Evolutionary conservation across 2,113 vertebrate genomes (phyloP).

Genomic region (Noctilio leporinus): DNA sequence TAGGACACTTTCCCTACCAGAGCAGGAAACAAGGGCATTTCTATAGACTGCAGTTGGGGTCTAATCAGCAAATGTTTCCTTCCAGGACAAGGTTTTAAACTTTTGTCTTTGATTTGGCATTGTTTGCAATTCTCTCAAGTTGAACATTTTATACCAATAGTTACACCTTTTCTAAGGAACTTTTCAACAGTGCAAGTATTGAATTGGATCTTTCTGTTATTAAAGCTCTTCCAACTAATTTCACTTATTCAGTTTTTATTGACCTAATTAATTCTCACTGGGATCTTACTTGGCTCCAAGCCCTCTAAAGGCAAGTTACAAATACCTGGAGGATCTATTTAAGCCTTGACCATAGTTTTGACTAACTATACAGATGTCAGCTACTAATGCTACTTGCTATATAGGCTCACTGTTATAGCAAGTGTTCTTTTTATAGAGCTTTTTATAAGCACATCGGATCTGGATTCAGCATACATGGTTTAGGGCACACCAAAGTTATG

Average conservation of each 20-base stretch:
- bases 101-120: not conserved
- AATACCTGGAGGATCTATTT: not conserved
- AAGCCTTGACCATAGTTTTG: not conserved
- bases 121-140: not conserved
- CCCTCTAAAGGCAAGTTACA: not conserved
- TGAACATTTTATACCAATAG: not conserved
- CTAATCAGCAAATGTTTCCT: not conserved
- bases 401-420: not conserved
- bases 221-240: not conserved
- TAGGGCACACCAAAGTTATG: not conserved
- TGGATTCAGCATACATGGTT: not conserved
- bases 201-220: not conserved
- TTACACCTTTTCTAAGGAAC: not conserved
- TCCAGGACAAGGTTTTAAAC: not conserved
- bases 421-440: not conserved
- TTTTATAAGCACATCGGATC: not conserved
- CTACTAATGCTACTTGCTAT: not conserved
- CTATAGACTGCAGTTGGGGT: not conserved
- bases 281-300: not conserved
- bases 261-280: not conserved
- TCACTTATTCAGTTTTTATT: constrained; percentile 3
- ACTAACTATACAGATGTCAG: not conserved
- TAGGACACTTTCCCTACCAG: not conserved
- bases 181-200: not conserved
- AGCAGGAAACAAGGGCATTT: not conserved